Evolutionary conservation across 2,113 vertebrate species (phyloP).

Genomic region (Pseudorasbora parva): DNA sequence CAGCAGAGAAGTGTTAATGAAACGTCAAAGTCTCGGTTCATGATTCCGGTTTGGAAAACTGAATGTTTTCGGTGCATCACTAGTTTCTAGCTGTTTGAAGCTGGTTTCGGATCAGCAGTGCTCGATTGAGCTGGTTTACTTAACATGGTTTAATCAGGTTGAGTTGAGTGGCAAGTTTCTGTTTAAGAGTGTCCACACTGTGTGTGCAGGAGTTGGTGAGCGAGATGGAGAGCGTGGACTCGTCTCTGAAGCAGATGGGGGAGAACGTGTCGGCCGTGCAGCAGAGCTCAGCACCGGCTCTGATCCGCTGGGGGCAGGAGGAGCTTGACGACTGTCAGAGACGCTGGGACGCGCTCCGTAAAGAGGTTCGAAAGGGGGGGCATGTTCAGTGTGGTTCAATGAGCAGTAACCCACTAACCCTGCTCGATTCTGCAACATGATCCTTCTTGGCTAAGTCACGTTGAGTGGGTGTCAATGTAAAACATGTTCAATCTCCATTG

Average conservation of each 20-base stretch:
- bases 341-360: slow-evolving; percentile 85
- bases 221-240: slow-evolving; percentile 82
- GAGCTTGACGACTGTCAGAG: slow-evolving; percentile 76
- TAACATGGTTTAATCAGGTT: too few relatives aligned
- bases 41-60: too few relatives aligned
- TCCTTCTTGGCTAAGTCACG: background rate
- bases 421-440: background rate
- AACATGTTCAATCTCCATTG: background rate
- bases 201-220: slow-evolving; percentile 77
- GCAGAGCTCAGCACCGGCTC: slow-evolving; percentile 72
- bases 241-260: slow-evolving; percentile 85
- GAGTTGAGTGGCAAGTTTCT: background rate
- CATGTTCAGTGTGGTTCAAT: background rate
- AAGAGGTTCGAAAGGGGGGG: slow-evolving; percentile 79
- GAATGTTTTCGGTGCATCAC: too few relatives aligned
- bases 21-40: too few relatives aligned
- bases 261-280: slow-evolving; percentile 82
- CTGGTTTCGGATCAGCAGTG: too few relatives aligned
- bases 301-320: slow-evolving; percentile 82
- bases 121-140: too few relatives aligned
- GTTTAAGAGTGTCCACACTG: background rate
- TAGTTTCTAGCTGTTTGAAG: too few relatives aligned
- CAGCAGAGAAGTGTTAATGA: too few relatives aligned
- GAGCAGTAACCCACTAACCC: background rate
- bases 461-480: background rate